Conservation (phyloP, 2,888 invertebrate genomes). For the Malthinus seriepunctatus region DNA sequence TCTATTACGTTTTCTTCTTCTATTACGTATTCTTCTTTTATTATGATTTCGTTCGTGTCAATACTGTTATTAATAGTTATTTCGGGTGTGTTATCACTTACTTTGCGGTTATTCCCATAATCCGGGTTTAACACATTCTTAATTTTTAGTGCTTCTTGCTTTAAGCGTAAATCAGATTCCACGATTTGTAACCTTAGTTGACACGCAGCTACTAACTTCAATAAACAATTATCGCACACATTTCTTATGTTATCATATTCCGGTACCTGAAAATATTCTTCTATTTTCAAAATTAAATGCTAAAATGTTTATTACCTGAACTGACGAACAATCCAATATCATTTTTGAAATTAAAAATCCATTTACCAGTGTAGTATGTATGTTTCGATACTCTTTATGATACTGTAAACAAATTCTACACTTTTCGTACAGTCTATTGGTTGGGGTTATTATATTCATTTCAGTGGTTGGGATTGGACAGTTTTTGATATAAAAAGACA, state of each 20-base stretch:
- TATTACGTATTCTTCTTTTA: no score
- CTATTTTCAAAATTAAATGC: background rate
- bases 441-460: no score
- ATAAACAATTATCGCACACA: slow-evolving; percentile 15
- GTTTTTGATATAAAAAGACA: no score
- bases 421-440: background rate
- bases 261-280: slow-evolving; percentile 8
- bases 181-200: slow-evolving; percentile 15
- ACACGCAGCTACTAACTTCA: slow-evolving; percentile 7
- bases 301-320: background rate
- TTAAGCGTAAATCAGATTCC: slow-evolving; percentile 12
- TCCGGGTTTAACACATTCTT: background rate
- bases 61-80: no score
- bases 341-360: background rate
- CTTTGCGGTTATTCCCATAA: background rate
- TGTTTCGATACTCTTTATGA: background rate
- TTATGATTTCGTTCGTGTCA: no score
- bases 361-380: background rate
- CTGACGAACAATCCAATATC: background rate
- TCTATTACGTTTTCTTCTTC: no score
- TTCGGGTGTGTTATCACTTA: no score
- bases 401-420: background rate
- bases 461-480: no score
- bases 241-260: slow-evolving; percentile 9
- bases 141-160: background rate